Base-by-base conservation (phyloP, 1,140 invertebrate genomes). In the Zaprionus inermis region DNA sequence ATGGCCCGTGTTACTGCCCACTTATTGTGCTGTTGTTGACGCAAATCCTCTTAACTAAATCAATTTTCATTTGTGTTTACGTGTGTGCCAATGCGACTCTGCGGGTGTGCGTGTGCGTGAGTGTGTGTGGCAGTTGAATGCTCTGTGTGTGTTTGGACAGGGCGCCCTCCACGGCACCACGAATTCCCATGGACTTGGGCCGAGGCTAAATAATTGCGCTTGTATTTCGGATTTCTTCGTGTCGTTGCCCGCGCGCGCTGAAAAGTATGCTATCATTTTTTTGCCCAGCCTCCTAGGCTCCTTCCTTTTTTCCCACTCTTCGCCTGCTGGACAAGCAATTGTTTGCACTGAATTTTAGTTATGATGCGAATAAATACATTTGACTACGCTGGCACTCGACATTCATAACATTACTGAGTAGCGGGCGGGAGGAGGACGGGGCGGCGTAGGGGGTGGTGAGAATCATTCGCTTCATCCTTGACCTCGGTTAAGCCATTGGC, bases 1-100 rank as follows among this genome's bases (percentile, higher is more conserved):
- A 64, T 75, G 59, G 61, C 77, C 82, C 76, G 64, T 86, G 81
- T 79, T 82, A 79, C 83, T 86, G 76, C 76, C 79, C 82, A 86
- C 82, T 86, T 88, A 86, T 88, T 88, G 82, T 88, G 77, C 80
- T 88, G 84, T 89, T 88, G 84, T 88, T 88, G 84, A 89, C 84
- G 84, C 84, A 88, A 88, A 88, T 88, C 84, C 84, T 88, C 84
- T 88, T 88, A 88, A 89, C 80, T 88, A 88, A 88, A 88, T 88
- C 84, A 88, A 88, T 88, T 88, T 89, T 88, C 84, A 88, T 88
- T 83, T 89, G 78, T 89, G 84, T 88, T 67, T 73, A 60, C 72
- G 74, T 70, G 52, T 66, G 56, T 56, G 81, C 46, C 24, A 36
- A 18, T 24, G n/a, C 3, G 38, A 44, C 38, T 44, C n/a, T 12